Conservation (phyloP, 2,888 invertebrate genomes). For the Agrochola lychnidis region DNA sequence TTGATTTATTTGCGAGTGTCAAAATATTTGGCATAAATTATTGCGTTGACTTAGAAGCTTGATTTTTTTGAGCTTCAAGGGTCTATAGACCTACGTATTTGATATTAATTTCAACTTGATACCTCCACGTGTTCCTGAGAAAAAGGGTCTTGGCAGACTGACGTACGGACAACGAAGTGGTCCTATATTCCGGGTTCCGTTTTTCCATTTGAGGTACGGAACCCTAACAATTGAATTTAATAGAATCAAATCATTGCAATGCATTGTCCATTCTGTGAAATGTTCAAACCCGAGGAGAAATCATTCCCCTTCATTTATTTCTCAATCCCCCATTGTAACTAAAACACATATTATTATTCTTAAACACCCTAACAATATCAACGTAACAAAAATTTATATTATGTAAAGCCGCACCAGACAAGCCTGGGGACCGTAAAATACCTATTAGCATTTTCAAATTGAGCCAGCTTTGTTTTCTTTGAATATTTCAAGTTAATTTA, state of each 20-base stretch:
- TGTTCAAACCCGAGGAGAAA: not conserved
- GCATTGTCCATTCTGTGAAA: not conserved
- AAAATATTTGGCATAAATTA: no score
- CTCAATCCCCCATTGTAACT: not conserved
- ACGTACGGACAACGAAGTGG: no score
- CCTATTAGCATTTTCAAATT: constrained; percentile 63
- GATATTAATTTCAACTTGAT: no score
- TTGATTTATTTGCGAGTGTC: no score
- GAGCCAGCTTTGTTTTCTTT: constrained; percentile 53
- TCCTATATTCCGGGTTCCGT: no score
- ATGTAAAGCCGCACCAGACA: constrained; percentile 46
- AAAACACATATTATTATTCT: not conserved
- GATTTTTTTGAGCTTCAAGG: no score
- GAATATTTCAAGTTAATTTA: constrained; percentile 53
- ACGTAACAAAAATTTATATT: constrained; percentile 37
- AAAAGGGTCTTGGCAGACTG: no score
- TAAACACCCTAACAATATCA: constrained; percentile 5
- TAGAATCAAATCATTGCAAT: not conserved
- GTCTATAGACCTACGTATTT: no score
- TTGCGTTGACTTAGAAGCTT: no score
- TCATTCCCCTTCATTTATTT: not conserved
- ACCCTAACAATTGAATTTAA: no score
- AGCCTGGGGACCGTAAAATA: constrained; percentile 25
- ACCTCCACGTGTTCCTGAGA: no score
- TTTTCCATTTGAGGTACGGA: no score